Evolutionary conservation across 2,113 vertebrate species (phyloP).

Genomic region (Prunella himalayana): DNA sequence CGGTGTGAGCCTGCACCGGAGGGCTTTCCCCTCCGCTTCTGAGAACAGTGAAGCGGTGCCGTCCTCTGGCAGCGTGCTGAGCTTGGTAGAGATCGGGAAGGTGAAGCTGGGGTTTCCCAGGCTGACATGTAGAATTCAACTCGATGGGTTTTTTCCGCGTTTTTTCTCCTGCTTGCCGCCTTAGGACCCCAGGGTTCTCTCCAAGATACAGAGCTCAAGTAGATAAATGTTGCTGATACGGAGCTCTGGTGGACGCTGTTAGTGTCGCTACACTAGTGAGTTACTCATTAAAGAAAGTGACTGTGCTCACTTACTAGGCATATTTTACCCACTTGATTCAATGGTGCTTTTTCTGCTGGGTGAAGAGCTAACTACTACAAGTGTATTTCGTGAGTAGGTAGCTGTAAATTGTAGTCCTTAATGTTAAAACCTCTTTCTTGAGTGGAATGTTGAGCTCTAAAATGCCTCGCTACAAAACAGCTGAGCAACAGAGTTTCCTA

Average conservation of each 20-base stretch:
- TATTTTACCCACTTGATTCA: background rate
- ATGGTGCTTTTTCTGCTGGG: background rate
- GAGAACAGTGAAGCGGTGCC: rapidly evolving
- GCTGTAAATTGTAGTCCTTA: background rate
- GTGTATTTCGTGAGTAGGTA: background rate
- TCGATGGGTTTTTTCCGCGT: rapidly evolving
- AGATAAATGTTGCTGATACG: rapidly evolving
- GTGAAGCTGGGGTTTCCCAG: background rate
- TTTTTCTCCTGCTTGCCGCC: no score
- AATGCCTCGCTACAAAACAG: background rate
- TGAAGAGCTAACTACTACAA: background rate
- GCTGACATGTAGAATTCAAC: rapidly evolving
- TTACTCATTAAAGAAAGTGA: background rate
- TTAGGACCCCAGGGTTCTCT: background rate
- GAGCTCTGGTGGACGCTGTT: background rate
- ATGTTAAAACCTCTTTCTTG: background rate
- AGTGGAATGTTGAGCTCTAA: background rate
- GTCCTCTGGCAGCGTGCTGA: background rate
- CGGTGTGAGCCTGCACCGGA: rapidly evolving
- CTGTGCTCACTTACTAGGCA: background rate
- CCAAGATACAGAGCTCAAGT: background rate
- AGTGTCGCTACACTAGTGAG: background rate
- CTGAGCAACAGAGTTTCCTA: rapidly evolving
- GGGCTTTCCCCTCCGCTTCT: rapidly evolving
- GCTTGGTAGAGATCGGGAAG: rapidly evolving